Evolutionary conservation across 2,888 invertebrate genomes (phyloP).

Genomic region (Drosophila buzzatii): DNA sequence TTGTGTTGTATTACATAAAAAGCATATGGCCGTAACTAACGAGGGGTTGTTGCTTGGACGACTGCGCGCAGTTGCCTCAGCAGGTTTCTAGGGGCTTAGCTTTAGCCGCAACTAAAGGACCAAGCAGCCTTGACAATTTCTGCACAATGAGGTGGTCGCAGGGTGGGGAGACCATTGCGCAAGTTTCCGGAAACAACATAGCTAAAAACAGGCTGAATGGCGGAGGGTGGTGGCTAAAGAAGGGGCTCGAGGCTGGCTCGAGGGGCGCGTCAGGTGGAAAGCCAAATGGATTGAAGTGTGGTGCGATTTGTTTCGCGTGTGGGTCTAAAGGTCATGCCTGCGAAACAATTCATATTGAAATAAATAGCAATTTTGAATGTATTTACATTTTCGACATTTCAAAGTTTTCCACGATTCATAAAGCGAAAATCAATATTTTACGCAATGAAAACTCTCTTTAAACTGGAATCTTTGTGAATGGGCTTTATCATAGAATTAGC

Average conservation of each 20-base stretch:
- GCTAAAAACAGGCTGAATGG: background rate
- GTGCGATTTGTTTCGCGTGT: slow-evolving; percentile 34
- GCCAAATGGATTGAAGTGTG: slow-evolving; percentile 35
- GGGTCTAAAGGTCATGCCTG: slow-evolving; percentile 9
- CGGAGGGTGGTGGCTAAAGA: too few species aligned
- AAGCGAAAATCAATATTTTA: background rate
- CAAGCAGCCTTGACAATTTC: slow-evolving; percentile 69
- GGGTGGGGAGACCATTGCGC: slow-evolving; percentile 1
- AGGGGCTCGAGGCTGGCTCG: too few species aligned
- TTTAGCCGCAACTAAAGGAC: slow-evolving; percentile 44
- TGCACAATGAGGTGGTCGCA: slow-evolving; percentile 11
- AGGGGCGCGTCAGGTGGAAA: slow-evolving; percentile 19
- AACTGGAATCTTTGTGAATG: background rate
- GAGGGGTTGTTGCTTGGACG: slow-evolving; percentile 69
- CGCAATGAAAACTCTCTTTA: background rate
- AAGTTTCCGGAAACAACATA: slow-evolving; percentile 1
- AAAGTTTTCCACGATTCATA: background rate
- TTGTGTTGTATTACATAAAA: slow-evolving; percentile 67
- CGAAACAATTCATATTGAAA: slow-evolving; percentile 1
- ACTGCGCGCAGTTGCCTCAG: slow-evolving; percentile 27
- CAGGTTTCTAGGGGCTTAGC: slow-evolving; percentile 47
- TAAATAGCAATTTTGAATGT: background rate
- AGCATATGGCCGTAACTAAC: slow-evolving; percentile 78
- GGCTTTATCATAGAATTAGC: background rate
- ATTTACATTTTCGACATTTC: background rate